Base-by-base conservation (phyloP, 2,888 invertebrate genomes). In the Suillia variegata region DNA sequence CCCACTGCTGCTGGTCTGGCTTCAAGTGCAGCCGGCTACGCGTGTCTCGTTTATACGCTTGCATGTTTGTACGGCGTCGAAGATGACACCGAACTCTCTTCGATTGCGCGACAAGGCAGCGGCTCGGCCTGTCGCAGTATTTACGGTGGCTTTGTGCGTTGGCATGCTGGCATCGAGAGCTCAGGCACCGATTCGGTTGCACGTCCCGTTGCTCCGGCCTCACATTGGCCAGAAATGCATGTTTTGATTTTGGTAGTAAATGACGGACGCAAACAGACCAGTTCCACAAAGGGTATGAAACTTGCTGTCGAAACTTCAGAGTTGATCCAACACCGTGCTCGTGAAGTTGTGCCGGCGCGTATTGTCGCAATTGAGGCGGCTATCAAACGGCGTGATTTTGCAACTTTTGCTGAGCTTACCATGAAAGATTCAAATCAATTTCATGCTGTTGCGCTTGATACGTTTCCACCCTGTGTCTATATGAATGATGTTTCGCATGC, bases 371-470 rank as follows among this genome's bases (percentile, higher is more conserved):
- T 80, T 1, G 68, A 54, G 2, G 88, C 77, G 56, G 85, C 85
- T 0, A 87, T 87, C 21, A 78, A 84, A 58, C 65, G 84, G 65
- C 89, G 84, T 70, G 86, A 98, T 82, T 99, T 97, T 80, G 76
- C 85, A 22, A 85, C 83, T 45, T 96, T 98, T 84, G 96, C 94
- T n/a, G 89, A 92, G 76, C 85, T 98, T 20, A 96, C 96, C 0
- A 99, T 99, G 93, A 89, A 89, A 81, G 99, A 99, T 74, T 97
- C 97, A 62, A 98, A 99, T 85, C 94, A 97, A 79, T 90, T 99
- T 74, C 99, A 99, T 85, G 96, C 97, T 0, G 85, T 94, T 22
- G 94, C 94, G 73, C 82, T 95, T 62, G 98, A 98, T 79, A 93
- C 98, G 0, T 95, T 88, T 83, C 98, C 99, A 18, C 98, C 99